Base-by-base conservation (phyloP, 2,888 invertebrate genomes). In the Lepidochrysops patricia region DNA sequence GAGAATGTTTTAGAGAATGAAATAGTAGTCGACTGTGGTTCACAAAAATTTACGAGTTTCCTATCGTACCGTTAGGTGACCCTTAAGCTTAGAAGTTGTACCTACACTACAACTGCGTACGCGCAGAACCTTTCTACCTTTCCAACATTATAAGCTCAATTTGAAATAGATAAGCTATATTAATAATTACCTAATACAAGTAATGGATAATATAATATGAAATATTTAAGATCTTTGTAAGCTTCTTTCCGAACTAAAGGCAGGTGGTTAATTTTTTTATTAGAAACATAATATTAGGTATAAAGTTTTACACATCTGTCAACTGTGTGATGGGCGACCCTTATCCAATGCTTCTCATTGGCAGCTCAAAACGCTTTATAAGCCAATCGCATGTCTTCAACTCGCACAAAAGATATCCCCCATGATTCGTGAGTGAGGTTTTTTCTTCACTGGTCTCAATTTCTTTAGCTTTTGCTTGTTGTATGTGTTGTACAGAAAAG, bases 261-360 rank as follows among this genome's bases (percentile, higher is more conserved):
- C 80, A 80, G 79, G 75, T 81, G 82, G 63, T 71, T 61, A 72
- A 72, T 72, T 61, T 61, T 66, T 71, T 73, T 71, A 67, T 54
- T 60, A 67, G 63, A 65, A 63, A 72, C 66, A 70, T 70, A 73
- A 76, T 75, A 73, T 74, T 75, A 71, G 68, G 66, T 58, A 71
- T 67, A 79, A 80, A 81, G 73, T 76, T 78, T 72, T 69, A 61
- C 75, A 75, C 82, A 83, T 82, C 82, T 83, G 82, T 74, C 77
- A 70, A 68, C 70, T 66, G 61, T 67, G 67, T 69, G 63, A 69
- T 70, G 72, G 71, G 72, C 66, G 66, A 73, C 71, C 70, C 72
- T 79, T 82, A 83, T 83, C 83, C 73, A 63, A 57, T 59, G 64
- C 62, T 58, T 69, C 68, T 71, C 64, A 85, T 84, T 84, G 84